Conservation (phyloP, 2,888 invertebrate genomes). For the Dyspetes luteomarginatus region DNA sequence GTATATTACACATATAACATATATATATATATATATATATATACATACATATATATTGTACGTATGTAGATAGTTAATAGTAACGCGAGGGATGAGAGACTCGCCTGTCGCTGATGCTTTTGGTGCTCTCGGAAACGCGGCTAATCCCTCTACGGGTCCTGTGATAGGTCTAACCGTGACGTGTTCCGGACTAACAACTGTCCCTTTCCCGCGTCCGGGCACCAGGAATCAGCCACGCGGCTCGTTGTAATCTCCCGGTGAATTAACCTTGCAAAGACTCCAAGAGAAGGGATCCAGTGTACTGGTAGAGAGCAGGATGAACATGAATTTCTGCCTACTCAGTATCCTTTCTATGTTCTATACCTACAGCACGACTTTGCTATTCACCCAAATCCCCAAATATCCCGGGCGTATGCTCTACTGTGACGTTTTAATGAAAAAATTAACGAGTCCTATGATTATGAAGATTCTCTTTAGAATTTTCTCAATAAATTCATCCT, state of each 20-base stretch:
- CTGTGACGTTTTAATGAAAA: background rate
- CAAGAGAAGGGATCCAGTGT: background rate
- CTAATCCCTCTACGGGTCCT: background rate
- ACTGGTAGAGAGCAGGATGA: background rate
- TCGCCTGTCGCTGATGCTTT: background rate
- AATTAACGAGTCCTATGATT: too few species aligned
- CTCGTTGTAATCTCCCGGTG: slow-evolving; percentile 49
- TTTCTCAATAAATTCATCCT: too few species aligned
- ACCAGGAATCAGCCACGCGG: slow-evolving; percentile 39
- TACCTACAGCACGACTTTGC: too few species aligned
- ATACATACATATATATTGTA: background rate
- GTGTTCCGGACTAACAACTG: slow-evolving; percentile 57
- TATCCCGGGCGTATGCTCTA: background rate
- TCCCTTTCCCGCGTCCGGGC: slow-evolving; percentile 13
- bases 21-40: background rate
- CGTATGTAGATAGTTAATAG: background rate
- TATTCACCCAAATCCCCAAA: background rate
- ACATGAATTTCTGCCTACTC: background rate
- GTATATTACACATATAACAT: background rate
- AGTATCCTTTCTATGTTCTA: background rate
- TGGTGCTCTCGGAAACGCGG: background rate
- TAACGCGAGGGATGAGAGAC: background rate
- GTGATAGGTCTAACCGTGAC: slow-evolving; percentile 13
- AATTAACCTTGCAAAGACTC: slow-evolving; percentile 47
- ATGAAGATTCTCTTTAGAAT: too few species aligned